Evolutionary conservation across 30 jellyfish, hydroid and myxozoan genomes (phyloP).

Genomic region (Turritopsis dohrnii): DNA sequence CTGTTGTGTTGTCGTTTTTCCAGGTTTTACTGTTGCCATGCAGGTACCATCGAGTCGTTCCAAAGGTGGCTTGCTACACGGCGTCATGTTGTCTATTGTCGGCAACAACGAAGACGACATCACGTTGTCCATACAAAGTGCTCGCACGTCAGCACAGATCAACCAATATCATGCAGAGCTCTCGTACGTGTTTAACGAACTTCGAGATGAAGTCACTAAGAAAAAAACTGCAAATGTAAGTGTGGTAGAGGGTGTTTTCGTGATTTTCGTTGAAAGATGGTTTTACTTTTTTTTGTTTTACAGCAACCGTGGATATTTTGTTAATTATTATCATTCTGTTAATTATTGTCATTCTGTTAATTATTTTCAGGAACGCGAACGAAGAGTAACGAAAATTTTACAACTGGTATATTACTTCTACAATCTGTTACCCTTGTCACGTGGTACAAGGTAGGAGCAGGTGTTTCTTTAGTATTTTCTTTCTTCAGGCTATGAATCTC

Average conservation of each 20-base stretch:
- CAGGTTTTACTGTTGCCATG: constrained; percentile 86
- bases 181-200: constrained; percentile 66
- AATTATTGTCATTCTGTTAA: neutral
- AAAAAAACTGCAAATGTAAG: constrained; percentile 35
- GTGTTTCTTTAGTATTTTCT: neutral
- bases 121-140: constrained; percentile 78
- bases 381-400: constrained; percentile 34
- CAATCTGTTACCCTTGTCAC: constrained; percentile 80
- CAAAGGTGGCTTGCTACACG: constrained; percentile 73
- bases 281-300: neutral
- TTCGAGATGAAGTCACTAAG: constrained; percentile 65
- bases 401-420: constrained; percentile 69
- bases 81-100: constrained; percentile 67
- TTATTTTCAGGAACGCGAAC: neutral
- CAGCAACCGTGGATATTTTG: too few species aligned
- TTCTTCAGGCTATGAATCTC: too few species aligned
- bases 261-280: neutral
- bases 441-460: constrained; percentile 83
- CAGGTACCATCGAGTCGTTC: constrained; percentile 81
- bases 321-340: too few species aligned
- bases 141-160: constrained; percentile 65
- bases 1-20: neutral
- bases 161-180: constrained; percentile 93
- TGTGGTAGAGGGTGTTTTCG: neutral
- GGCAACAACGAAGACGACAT: constrained; percentile 90